phyloP scores from a whole-genome alignment of 2,113 vertebrate genomes.

The Mirounga angustirostris region DNA sequence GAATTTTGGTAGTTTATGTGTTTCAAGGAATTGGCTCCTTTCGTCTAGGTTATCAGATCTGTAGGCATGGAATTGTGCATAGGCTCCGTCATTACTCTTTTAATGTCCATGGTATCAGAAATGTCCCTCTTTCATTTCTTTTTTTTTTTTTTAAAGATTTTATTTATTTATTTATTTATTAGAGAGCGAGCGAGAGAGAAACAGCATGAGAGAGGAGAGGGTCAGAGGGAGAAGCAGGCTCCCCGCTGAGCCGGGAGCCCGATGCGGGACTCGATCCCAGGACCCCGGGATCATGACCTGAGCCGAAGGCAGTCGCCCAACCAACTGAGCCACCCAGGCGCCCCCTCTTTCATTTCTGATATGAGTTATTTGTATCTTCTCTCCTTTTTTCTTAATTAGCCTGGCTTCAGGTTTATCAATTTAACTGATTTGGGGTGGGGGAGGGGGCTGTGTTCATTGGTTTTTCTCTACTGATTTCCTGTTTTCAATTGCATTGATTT shows the following conservation, averaged over 20 bases:
- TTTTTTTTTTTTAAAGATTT: too few species aligned
- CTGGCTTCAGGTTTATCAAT: not conserved
- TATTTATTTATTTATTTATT: not conserved
- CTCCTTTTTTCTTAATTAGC: not conserved
- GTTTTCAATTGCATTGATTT: not conserved
- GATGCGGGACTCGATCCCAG: too few species aligned
- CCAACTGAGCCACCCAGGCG: too few species aligned
- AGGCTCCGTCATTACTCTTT: not conserved
- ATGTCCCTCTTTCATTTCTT: not conserved
- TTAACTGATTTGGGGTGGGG: not conserved
- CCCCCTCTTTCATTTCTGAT: not conserved
- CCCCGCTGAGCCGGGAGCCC: too few species aligned
- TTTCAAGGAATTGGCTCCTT: not conserved
- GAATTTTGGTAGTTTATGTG: not conserved
- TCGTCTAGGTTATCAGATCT: not conserved
- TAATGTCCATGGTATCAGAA: not conserved
- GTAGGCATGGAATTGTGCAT: not conserved
- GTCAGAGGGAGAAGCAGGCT: too few species aligned
- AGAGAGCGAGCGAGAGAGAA: too few species aligned
- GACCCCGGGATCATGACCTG: too few species aligned
- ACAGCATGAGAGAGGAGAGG: too few species aligned
- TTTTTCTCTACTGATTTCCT: not conserved
- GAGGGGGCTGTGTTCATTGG: not conserved
- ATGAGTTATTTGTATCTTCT: not conserved
- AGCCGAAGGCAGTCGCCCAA: too few species aligned